Conservation (phyloP, 2,797 vertebrate species). For the Gymnoscopelus microlampas region DNA sequence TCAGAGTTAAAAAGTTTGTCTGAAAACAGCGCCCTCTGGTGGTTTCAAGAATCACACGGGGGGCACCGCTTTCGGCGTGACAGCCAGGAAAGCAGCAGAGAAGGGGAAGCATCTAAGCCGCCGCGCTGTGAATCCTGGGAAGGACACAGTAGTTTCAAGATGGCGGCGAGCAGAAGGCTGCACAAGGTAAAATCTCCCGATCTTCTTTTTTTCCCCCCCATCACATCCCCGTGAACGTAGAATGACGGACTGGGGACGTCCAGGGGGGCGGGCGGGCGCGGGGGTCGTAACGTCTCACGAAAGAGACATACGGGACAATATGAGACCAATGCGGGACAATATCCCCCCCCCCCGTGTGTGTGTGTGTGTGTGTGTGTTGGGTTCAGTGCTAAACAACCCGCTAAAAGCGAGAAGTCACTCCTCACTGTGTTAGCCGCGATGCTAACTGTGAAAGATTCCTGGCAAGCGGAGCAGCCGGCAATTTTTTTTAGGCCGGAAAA, state of each 20-base stretch:
- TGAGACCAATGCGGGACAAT: no score
- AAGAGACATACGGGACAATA: no score
- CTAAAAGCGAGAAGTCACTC: slow-evolving; percentile 56
- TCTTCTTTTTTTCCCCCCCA: slow-evolving; percentile 45
- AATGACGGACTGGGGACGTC: no score
- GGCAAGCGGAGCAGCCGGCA: slow-evolving; percentile 63
- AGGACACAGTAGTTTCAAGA: slow-evolving; percentile 81
- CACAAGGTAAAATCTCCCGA: slow-evolving; percentile 78
- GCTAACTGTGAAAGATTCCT: slow-evolving; percentile 25
- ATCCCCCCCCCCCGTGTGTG: background rate
- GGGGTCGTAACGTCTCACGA: no score
- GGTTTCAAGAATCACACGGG: no score
- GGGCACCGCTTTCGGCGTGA: background rate
- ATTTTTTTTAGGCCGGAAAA: slow-evolving; percentile 60
- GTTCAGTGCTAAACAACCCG: background rate
- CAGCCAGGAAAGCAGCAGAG: background rate
- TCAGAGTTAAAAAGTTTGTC: no score
- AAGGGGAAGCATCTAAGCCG: slow-evolving; percentile 9
- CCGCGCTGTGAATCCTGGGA: slow-evolving; percentile 82
- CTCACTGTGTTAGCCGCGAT: slow-evolving; percentile 11
- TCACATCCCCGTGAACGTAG: background rate
- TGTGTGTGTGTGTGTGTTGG: background rate
- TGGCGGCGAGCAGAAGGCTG: slow-evolving; percentile 87
- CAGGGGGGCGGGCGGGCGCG: no score
- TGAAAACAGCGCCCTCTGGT: no score